These are phyloP conservation scores for Dasysyrphus albostriatus DNA, from an alignment of 2,888 invertebrate genomes.

Conservation along the genomic window DNA sequence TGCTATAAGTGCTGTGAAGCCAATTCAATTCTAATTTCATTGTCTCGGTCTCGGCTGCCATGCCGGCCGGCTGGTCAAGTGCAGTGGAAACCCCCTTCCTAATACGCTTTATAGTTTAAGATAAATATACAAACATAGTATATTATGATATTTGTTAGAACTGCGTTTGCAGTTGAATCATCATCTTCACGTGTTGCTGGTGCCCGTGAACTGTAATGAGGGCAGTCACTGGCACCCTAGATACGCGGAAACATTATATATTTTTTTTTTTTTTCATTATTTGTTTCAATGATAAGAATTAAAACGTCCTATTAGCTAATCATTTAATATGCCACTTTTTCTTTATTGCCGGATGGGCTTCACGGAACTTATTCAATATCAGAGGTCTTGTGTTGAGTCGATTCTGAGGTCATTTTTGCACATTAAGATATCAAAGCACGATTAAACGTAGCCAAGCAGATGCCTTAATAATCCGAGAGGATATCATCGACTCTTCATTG, in stretches of 20 bases:
- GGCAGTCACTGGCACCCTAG: conserved; percentile 52
- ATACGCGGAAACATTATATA: conserved; percentile 30
- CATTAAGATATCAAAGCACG: neutral
- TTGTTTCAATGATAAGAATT: conserved; percentile 21
- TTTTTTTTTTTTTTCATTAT: neutral
- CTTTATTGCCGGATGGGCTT: conserved; percentile 4
- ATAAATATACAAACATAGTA: neutral
- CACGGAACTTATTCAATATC: neutral
- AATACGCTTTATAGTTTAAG: neutral
- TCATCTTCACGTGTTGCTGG: conserved; percentile 9
- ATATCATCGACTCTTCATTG: too few species aligned
- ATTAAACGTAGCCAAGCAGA: too few species aligned
- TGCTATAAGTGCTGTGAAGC: conserved; percentile 2
- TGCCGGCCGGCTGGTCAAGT: conserved; percentile 40
- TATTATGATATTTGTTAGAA: neutral
- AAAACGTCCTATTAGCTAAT: neutral
- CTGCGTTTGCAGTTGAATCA: conserved; percentile 19
- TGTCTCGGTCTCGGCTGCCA: conserved; percentile 3
- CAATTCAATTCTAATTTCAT: neutral
- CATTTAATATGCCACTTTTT: neutral
- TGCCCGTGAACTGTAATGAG: conserved; percentile 65
- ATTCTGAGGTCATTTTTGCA: neutral
- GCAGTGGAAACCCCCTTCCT: conserved; percentile 32
- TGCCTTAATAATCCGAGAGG: too few species aligned
- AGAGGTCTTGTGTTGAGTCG: neutral